phyloP scores from a whole-genome alignment of 2,113 vertebrate genomes.

The Glaucidium brasilianum region DNA sequence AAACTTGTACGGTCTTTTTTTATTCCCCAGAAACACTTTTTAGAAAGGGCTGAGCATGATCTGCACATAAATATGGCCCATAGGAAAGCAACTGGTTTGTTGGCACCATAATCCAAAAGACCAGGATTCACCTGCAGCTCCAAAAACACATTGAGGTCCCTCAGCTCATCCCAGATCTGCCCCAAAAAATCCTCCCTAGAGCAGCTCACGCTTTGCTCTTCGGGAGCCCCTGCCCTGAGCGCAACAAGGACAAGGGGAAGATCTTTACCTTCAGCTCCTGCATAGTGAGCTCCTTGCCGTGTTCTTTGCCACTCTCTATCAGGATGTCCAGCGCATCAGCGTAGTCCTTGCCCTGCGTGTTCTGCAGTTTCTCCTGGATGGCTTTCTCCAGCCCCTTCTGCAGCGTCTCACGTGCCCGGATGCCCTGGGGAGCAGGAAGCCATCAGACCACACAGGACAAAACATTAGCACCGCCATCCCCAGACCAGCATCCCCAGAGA shows the following conservation, averaged over 20 bases:
- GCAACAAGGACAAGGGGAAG: too few relatives aligned
- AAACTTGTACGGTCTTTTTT: neutral
- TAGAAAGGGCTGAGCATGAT: neutral
- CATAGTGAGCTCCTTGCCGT: constrained; percentile 93
- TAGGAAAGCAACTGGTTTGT: neutral
- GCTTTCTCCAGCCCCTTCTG: constrained; percentile 94
- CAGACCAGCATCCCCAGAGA: neutral
- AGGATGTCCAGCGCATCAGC: constrained; percentile 91
- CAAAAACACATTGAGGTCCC: accelerated
- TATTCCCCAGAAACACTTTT: neutral
- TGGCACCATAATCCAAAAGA: neutral
- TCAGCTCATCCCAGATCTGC: neutral
- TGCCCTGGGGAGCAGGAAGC: constrained; percentile 75
- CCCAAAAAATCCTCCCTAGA: neutral
- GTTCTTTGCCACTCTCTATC: constrained; percentile 93
- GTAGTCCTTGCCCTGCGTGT: constrained; percentile 92
- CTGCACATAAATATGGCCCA: accelerated
- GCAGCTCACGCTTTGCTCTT: neutral
- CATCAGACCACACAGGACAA: neutral
- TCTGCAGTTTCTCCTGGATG: constrained; percentile 92
- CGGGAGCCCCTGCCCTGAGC: neutral
- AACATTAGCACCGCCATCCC: accelerated
- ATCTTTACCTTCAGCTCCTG: constrained; percentile 92
- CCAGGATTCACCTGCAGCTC: neutral
- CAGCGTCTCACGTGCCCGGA: constrained; percentile 88